A percentile compares a stretch with the other conserved stretches of the same genome.
Evolutionary conservation across 2,888 invertebrate species (phyloP).

Genomic region (Altica lythri): DNA sequence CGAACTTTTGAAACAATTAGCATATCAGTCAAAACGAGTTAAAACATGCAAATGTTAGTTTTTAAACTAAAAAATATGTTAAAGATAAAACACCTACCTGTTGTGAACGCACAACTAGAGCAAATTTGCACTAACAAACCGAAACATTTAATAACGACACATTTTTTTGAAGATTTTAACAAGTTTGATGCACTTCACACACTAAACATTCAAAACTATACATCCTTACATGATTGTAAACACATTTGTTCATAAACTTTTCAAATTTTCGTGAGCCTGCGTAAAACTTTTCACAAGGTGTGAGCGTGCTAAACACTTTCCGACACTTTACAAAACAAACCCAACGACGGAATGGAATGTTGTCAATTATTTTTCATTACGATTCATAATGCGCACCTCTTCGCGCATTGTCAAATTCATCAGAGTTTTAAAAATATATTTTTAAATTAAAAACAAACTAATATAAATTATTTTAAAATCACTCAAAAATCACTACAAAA

Average conservation of each 20-base stretch:
- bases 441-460: too few relatives aligned
- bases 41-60: conserved; percentile 17
- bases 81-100: conserved; percentile 44
- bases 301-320: conserved; percentile 25
- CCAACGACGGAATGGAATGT: conserved; percentile 30
- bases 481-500: background rate
- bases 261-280: conserved; percentile 35
- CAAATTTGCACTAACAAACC: conserved; percentile 42
- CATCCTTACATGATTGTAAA: conserved; percentile 33
- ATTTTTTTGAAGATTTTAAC: conserved; percentile 20
- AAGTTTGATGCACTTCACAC: conserved; percentile 34
- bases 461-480: background rate
- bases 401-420: conserved; percentile 24
- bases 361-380: conserved; percentile 24
- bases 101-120: conserved; percentile 45
- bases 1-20: background rate
- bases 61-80: conserved; percentile 1
- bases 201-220: conserved; percentile 20
- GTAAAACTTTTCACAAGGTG: conserved; percentile 33
- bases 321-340: conserved; percentile 29
- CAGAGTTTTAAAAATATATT: too few relatives aligned
- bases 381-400: conserved; percentile 15
- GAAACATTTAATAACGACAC: conserved; percentile 35
- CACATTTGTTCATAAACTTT: conserved; percentile 25
- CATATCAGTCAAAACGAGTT: too few relatives aligned